These are phyloP conservation scores for Heliconius melpomene DNA, from an alignment of 1,140 invertebrate genomes.

Conservation along the genomic window DNA sequence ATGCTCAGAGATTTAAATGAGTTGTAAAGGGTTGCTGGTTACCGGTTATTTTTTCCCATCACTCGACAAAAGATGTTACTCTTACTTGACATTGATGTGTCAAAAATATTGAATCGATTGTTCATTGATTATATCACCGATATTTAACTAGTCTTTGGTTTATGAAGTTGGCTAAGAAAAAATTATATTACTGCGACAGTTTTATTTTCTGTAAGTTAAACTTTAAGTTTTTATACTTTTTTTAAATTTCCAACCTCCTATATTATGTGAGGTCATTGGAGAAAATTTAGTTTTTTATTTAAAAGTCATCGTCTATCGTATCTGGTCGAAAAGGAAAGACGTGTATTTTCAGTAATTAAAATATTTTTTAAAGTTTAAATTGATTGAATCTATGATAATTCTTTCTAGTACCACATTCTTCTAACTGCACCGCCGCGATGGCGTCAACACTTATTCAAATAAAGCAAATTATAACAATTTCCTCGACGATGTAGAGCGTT, in stretches of 20 bases:
- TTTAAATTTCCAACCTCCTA: too few relatives aligned
- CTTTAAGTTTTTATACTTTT: too few relatives aligned
- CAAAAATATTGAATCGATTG: constrained; percentile 54
- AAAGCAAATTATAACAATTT: background rate
- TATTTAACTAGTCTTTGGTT: constrained; percentile 21
- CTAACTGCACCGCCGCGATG: background rate
- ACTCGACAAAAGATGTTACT: constrained; percentile 64
- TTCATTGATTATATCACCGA: constrained; percentile 31
- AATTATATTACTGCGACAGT: background rate
- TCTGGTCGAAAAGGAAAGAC: too few relatives aligned
- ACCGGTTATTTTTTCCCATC: constrained; percentile 65
- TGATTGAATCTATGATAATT: background rate
- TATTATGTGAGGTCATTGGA: too few relatives aligned
- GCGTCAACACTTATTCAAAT: background rate
- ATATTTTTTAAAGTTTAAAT: background rate
- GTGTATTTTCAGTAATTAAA: background rate
- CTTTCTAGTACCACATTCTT: background rate
- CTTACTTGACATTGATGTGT: constrained; percentile 68
- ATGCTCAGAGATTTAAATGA: constrained; percentile 69
- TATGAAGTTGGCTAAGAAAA: background rate
- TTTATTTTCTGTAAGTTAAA: background rate
- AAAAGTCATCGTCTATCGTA: background rate
- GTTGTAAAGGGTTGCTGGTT: constrained; percentile 59
- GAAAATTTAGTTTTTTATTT: background rate
- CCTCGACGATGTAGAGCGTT: background rate